Percentiles rank a stretch among this genome's conserved stretches.
Conservation (phyloP, 2,888 invertebrate genomes). For the Coenonympha glycerion region DNA sequence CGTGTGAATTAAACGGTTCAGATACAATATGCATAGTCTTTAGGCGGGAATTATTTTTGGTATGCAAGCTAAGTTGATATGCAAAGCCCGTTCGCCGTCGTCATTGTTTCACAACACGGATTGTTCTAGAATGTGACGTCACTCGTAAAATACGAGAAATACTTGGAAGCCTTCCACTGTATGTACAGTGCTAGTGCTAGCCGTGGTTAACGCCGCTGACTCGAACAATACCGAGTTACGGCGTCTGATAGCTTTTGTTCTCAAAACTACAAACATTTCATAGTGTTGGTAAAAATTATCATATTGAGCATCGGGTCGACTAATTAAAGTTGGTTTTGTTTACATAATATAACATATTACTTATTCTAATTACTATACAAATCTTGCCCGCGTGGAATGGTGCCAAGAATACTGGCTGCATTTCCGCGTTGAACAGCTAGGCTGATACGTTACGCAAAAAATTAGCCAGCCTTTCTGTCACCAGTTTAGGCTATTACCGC, state of each 20-base stretch:
- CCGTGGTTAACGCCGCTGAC: not conserved
- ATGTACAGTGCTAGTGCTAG: too few species aligned
- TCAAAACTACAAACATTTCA: not conserved
- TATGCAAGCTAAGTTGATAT: slow-evolving; percentile 40
- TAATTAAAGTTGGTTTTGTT: too few species aligned
- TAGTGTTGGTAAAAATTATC: not conserved
- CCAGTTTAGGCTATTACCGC: too few species aligned
- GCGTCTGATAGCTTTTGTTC: not conserved
- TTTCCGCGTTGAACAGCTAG: too few species aligned
- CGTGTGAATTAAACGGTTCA: slow-evolving; percentile 4
- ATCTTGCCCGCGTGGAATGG: too few species aligned
- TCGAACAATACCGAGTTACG: slow-evolving; percentile 4
- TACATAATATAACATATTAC: too few species aligned
- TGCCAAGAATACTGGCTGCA: too few species aligned
- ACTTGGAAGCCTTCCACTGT: slow-evolving; percentile 13
- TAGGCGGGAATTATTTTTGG: slow-evolving; percentile 32
- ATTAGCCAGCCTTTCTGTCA: too few species aligned
- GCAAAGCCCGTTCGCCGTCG: slow-evolving; percentile 33
- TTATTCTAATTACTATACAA: too few species aligned
- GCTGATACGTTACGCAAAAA: too few species aligned
- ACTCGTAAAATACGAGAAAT: slow-evolving; percentile 25
- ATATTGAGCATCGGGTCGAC: too few species aligned
- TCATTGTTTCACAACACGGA: slow-evolving; percentile 43
- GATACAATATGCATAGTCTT: slow-evolving; percentile 30
- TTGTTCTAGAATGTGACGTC: slow-evolving; percentile 40